A percentile compares a stretch with the other conserved stretches of the same genome.
These are phyloP conservation scores for Maniola hyperantus DNA, from an alignment of 2,888 invertebrate genomes.

Conservation along the genomic window DNA sequence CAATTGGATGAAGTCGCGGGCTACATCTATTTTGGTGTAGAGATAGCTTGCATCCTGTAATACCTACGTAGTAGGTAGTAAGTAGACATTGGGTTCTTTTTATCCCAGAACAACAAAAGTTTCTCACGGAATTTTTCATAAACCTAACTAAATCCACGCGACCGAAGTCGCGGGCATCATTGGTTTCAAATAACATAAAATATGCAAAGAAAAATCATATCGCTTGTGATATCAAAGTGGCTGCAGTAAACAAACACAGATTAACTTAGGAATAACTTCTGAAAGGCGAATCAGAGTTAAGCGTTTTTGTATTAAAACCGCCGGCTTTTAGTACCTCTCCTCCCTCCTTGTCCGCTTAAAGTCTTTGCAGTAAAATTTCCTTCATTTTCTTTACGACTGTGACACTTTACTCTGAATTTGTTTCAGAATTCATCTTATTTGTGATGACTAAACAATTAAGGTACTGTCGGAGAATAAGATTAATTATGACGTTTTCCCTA, in stretches of 20 bases:
- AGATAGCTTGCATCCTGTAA: no score
- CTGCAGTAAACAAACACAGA: slow-evolving; percentile 22
- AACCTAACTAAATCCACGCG: neutral
- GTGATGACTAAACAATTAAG: slow-evolving; percentile 6
- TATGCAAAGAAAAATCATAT: neutral
- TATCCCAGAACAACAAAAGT: no score
- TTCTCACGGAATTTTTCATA: no score
- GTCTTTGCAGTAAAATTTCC: slow-evolving; percentile 26
- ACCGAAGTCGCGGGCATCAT: no score
- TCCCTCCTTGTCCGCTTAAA: slow-evolving; percentile 20
- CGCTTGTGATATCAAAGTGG: slow-evolving; percentile 9
- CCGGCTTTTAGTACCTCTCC: slow-evolving; percentile 24
- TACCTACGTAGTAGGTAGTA: no score
- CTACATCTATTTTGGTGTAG: no score
- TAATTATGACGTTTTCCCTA: neutral
- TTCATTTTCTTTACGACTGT: slow-evolving; percentile 25
- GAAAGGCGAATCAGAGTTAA: slow-evolving; percentile 29
- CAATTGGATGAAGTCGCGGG: no score
- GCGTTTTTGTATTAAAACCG: slow-evolving; percentile 33
- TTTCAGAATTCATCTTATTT: slow-evolving; percentile 13
- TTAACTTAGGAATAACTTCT: slow-evolving; percentile 29
- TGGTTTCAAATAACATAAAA: neutral
- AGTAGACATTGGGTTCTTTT: no score
- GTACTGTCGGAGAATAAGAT: neutral
- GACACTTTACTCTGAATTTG: slow-evolving; percentile 15